Evolutionary conservation across 2,888 invertebrate species (phyloP), one percentile per base, ranked within the genome.

Genomic region (Ormia ochracea): DNA sequence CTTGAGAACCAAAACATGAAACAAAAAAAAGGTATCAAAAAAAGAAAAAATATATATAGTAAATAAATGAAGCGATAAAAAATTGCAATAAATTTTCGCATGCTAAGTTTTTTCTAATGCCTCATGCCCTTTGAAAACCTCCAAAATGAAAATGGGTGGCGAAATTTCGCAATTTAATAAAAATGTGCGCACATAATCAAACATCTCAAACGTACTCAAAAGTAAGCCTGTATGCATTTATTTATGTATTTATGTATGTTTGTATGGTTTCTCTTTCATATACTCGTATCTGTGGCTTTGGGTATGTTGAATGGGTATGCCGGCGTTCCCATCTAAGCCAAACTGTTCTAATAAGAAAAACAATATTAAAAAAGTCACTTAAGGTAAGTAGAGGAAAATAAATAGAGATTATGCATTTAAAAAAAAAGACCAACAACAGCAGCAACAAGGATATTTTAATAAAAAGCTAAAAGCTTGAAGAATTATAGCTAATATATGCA

Each of bases 401-500:
- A 80, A 76, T 58, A 76, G 56, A 72, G 80, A 72, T 80, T 76
- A 66, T 72, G 72, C 70, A 76, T 52, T 74, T 59, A 19, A 19
- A 63, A 33, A 33, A 19, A 61, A 59, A 48, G 50, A 63, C n/a
- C n/a, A n/a, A n/a, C n/a, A n/a, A n/a, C n/a, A n/a, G n/a, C n/a
- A 56, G 23, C 63, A 68, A 41, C 23, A 61, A 54, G 54, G 28
- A 63, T 69, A 58, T 63, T 58, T 59, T 43, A 50, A 23, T 26
- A 63, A 50, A 56, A 38, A 76, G 76, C 76, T 76, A 70, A 77
- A 76, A 66, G 61, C 72, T 72, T 14, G 17, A 54, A 72, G 80
- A 89, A 88, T 88, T 85, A 89, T 88, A 85, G 87, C 86, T 83
- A 85, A 84, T 84, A 81, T 85, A 88, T 88, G 89, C 87, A 89